Conservation (phyloP, 1,140 invertebrate species). For the Harpegnathos saltator region DNA sequence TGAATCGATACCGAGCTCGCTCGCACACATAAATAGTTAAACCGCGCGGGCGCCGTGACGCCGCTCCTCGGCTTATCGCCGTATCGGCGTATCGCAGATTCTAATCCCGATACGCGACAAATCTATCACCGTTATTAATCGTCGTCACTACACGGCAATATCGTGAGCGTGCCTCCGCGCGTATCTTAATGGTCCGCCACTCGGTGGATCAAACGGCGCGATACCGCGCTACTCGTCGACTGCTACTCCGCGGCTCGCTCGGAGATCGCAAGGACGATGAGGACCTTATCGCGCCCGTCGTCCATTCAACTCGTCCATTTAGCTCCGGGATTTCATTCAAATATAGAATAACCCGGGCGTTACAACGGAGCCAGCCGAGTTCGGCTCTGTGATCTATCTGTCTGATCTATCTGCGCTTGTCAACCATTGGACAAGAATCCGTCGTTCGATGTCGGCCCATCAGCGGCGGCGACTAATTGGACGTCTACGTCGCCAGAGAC, state of each 20-base stretch:
- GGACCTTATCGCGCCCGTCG: slow-evolving; percentile 46
- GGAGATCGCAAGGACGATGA: slow-evolving; percentile 23
- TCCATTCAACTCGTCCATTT: slow-evolving; percentile 44
- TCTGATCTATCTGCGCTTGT: too few species aligned
- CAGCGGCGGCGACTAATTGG: too few species aligned
- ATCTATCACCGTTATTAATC: slow-evolving; percentile 54
- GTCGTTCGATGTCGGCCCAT: too few species aligned
- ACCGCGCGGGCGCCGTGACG: background rate
- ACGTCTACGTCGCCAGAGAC: too few species aligned
- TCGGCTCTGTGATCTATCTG: too few species aligned
- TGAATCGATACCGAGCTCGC: slow-evolving; percentile 5
- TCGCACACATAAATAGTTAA: slow-evolving; percentile 8
- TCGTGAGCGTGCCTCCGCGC: background rate
- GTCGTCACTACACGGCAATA: slow-evolving; percentile 8
- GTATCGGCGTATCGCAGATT: too few species aligned
- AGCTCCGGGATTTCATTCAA: slow-evolving; percentile 4
- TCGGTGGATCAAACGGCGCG: slow-evolving; percentile 23
- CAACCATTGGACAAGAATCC: too few species aligned
- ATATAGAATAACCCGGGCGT: background rate
- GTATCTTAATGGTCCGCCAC: slow-evolving; percentile 47
- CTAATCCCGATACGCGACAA: slow-evolving; percentile 23
- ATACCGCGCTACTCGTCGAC: background rate
- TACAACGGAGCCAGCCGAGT: too few species aligned
- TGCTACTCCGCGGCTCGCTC: slow-evolving; percentile 9
- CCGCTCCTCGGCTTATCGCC: background rate